Evolutionary conservation across 1,140 invertebrate genomes (phyloP).

Genomic region (Zophobas atratus): DNA sequence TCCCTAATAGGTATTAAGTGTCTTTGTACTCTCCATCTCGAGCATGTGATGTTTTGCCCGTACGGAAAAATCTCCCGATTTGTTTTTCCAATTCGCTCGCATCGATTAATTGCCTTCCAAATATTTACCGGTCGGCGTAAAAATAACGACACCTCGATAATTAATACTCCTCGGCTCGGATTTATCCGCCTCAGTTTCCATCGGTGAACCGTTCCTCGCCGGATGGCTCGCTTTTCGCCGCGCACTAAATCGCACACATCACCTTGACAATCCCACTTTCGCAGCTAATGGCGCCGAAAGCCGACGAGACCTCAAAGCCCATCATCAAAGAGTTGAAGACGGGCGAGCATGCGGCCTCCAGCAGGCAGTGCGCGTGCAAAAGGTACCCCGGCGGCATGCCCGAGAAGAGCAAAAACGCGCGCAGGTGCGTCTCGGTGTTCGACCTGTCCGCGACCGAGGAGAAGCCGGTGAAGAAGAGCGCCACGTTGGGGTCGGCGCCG

Average conservation of each 20-base stretch:
- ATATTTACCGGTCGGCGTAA: conserved; percentile 24
- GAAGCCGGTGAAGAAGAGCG: conserved; percentile 43
- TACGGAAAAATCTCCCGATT: conserved; percentile 19
- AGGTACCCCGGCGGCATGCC: conserved; percentile 24
- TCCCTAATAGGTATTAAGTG: not conserved
- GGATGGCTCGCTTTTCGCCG: conserved; percentile 20
- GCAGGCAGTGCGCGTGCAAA: conserved; percentile 48
- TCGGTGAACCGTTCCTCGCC: not conserved
- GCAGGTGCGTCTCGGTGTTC: conserved; percentile 53
- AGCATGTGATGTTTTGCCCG: conserved; percentile 16
- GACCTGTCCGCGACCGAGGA: conserved; percentile 48
- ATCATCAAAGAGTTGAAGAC: not conserved
- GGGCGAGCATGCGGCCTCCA: conserved; percentile 34
- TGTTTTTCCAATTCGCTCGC: conserved; percentile 14
- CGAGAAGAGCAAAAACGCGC: conserved; percentile 42
- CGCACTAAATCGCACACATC: conserved; percentile 20
- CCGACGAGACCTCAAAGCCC: conserved; percentile 8
- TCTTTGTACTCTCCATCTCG: not conserved
- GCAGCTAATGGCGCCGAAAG: conserved; percentile 10
- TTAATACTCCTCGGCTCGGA: not conserved
- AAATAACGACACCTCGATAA: conserved; percentile 24
- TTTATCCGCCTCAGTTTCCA: not conserved
- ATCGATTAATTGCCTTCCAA: conserved; percentile 11
- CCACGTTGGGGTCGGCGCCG: conserved; percentile 47
- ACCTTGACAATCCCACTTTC: conserved; percentile 23